Evolutionary conservation across 2,888 invertebrate genomes (phyloP).

Genomic region (Blastobasis adustella): DNA sequence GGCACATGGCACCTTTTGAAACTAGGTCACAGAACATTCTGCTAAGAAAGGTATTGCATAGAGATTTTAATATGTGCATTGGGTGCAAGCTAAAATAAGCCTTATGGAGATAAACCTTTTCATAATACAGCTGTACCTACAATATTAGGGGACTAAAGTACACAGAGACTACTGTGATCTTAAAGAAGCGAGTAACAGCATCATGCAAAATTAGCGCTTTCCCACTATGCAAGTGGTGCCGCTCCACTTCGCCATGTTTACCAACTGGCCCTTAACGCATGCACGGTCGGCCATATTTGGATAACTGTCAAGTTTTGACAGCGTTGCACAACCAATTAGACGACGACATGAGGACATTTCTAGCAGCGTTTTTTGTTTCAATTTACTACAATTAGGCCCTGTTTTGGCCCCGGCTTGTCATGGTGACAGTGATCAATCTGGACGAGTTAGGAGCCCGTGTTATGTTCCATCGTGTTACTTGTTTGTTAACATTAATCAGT

Average conservation of each 20-base stretch:
- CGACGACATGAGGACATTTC: background rate
- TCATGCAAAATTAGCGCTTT: constrained; percentile 13
- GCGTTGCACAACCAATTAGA: constrained; percentile 13
- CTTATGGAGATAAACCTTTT: no score
- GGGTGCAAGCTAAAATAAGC: no score
- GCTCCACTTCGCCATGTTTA: background rate
- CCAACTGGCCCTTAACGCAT: background rate
- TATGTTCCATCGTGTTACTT: no score
- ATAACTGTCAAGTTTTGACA: constrained; percentile 16
- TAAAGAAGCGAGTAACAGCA: no score
- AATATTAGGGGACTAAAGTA: no score
- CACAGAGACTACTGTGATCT: no score
- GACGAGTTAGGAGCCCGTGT: background rate
- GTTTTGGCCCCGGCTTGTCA: constrained; percentile 4
- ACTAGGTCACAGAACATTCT: no score
- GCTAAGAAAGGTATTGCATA: no score
- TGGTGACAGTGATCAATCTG: constrained; percentile 4
- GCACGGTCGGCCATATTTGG: constrained; percentile 13
- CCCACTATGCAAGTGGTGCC: background rate
- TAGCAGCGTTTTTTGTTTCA: constrained; percentile 1
- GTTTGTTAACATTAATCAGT: no score
- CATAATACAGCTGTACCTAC: no score
- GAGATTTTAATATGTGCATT: no score
- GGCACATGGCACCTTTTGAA: no score
- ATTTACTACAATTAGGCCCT: constrained; percentile 11